Base-by-base conservation (phyloP, 2,797 vertebrate genomes). In the Cyclura pinguis region DNA sequence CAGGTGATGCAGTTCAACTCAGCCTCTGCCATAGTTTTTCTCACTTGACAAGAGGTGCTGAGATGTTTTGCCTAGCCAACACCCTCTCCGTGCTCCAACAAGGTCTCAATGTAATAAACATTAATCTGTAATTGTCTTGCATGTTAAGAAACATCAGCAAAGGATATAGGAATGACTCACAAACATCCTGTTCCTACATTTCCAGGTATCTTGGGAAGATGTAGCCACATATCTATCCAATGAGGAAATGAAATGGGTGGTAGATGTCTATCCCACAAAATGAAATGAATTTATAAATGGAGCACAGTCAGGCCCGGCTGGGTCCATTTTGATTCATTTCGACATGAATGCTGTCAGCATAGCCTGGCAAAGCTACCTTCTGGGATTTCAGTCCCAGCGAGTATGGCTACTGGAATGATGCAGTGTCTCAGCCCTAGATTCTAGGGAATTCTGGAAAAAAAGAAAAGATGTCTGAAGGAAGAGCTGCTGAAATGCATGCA, bases 101-200 rank as follows among this genome's bases (percentile, higher is more conserved):
- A 35, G 32, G n/a, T 13, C 55, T 76, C 42, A 24, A 35, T 14
- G 35, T 42, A 76, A 57, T 69, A 80, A 69, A 35, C 20, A 73
- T 86, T 80, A 59, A 52, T 64, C 38, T 85, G n/a, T 80, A 55
- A 72, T 38, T 81, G 47, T n/a, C 24, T 88, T 55, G 20, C 22
- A 42, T 78, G 14, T 27, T 81, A 67, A 42, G 74, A 87, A 47
- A 47, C 35, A 24, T 52, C n/a, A 27, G 13, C 55, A 72, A 52
- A 88, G 12, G 32, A 64, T 35, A 80, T 69, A 29, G n/a, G 55
- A 55, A 88, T 72, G 77, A 88, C 10, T 57, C 76, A 81, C 10
- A 4, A 47, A 81, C n/a, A 38, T 88, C 86, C 86, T 80, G 59
- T 72, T 81, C 38, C 62, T n/a, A 81, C 8, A 73, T n/a, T 81